These are phyloP conservation scores for Diadegma fenestrale DNA, from an alignment of 2,888 invertebrate species.

Conservation along the genomic window DNA sequence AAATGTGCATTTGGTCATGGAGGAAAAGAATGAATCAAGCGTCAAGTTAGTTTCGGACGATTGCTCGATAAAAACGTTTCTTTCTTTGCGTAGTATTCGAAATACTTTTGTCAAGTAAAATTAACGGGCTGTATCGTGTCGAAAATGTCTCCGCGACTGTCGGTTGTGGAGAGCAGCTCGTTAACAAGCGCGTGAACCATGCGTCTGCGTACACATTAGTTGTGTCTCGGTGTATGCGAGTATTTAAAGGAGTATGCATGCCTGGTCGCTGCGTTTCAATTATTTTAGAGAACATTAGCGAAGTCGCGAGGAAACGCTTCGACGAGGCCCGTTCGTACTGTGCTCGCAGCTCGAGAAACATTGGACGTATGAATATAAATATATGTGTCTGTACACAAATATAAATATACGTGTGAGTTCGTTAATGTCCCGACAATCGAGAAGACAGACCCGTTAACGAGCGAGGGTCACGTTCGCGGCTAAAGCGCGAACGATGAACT, in stretches of 20 bases:
- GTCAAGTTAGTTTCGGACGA: constrained; percentile 24
- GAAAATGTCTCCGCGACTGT: constrained; percentile 69
- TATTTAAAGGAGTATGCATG: constrained; percentile 40
- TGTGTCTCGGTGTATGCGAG: constrained; percentile 11
- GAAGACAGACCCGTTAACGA: constrained; percentile 64
- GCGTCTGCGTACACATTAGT: neutral
- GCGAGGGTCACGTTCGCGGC: constrained; percentile 59
- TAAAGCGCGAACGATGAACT: constrained; percentile 61
- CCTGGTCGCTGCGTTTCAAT: constrained; percentile 74
- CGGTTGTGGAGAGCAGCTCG: constrained; percentile 68
- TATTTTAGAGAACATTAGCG: constrained; percentile 74
- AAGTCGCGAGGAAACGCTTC: constrained; percentile 65
- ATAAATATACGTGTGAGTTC: constrained; percentile 42
- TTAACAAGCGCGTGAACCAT: constrained; percentile 73
- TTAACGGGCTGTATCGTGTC: constrained; percentile 70
- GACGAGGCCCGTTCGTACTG: constrained; percentile 61
- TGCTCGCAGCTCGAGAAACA: constrained; percentile 40
- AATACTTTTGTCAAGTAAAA: constrained; percentile 64
- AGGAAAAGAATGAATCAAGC: neutral
- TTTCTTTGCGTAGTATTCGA: constrained; percentile 27
- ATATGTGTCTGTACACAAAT: neutral
- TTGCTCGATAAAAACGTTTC: constrained; percentile 32
- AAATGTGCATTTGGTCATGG: neutral
- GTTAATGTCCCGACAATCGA: constrained; percentile 67
- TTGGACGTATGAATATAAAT: constrained; percentile 22